Evolutionary conservation across 2,888 invertebrate species (phyloP), one percentile per base, ranked within the genome.

Genomic region (Neoaliturus tenellus): DNA sequence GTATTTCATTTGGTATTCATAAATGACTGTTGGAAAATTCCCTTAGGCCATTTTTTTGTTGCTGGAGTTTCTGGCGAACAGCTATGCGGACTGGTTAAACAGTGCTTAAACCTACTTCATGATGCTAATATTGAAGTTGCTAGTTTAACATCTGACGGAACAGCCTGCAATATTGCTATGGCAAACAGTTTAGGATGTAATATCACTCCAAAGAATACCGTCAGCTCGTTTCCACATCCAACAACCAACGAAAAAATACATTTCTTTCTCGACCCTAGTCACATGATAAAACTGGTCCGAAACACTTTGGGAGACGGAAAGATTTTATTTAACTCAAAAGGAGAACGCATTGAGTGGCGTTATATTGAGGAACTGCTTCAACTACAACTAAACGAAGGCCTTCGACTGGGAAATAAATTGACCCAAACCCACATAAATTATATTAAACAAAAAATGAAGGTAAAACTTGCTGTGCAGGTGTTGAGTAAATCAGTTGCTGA

Each of bases 221-320:
- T n/a, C 5, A 31, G 5, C 12, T 67, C 8, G 6, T 78, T 78
- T 48, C 48, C 48, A 12, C 44, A 78, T 51, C 48, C 78, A 28
- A 10, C 17, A 28, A 78, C 78, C 23, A 20, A 28, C 5, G 14
- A 78, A n/a, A 6, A 23, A 12, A 41, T 78, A 14, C 23, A 78
- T 78, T 33, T 80, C 83, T 31, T 82, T 85, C 58, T 81, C 23
- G 84, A 84, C 81, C 85, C 87, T 10, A 86, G 87, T 80, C 87
- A 89, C 73, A 88, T 88, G 88, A n/a, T 88, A 0, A 89, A 88
- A 84, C 48, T 88, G 6, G 82, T 89, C 12, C 83, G 87, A n/a
- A 89, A 88, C 84, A 82, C 86, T 20, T 85, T 88, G 28, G 88
- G 87, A 2, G 88, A 87, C n/a, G 69, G 81, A 35, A 85, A 87